phyloP scores from a whole-genome alignment of 2,113 vertebrate genomes.

The Megatriorchis doriae region DNA sequence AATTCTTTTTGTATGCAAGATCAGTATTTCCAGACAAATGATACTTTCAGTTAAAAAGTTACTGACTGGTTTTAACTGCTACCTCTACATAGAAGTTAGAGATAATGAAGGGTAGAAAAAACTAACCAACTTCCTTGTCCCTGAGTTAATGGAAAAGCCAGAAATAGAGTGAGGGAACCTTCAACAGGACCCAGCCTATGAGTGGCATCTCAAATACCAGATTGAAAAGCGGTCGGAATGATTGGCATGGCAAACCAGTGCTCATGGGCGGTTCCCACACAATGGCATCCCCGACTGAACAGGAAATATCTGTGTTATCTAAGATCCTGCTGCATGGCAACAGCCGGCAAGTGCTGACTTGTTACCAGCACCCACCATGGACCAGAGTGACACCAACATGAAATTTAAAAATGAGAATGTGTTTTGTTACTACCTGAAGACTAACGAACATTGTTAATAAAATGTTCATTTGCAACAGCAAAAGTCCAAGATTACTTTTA shows the following conservation, averaged over 20 bases:
- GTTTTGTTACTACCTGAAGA: neutral
- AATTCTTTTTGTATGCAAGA: neutral
- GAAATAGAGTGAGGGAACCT: neutral
- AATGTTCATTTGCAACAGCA: neutral
- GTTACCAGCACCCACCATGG: neutral
- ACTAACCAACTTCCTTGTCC: neutral
- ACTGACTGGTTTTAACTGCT: neutral
- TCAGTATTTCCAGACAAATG: neutral
- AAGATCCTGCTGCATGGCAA: neutral
- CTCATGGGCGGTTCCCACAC: neutral
- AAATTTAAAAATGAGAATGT: neutral
- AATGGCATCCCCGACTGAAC: neutral
- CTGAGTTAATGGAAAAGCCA: neutral
- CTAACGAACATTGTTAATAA: neutral
- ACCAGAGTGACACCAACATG: neutral
- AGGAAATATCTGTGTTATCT: neutral
- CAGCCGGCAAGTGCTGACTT: neutral
- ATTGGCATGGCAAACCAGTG: neutral
- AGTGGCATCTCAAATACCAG: constrained; percentile 2
- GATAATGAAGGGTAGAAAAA: neutral
- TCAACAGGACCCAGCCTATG: neutral
- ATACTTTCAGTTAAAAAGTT: neutral
- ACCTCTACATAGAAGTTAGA: neutral
- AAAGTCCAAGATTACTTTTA: neutral
- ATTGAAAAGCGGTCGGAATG: neutral